Evolutionary conservation across 30 jellyfish, hydroid and myxozoan genomes (phyloP).

Genomic region (Aurelia sp.): DNA sequence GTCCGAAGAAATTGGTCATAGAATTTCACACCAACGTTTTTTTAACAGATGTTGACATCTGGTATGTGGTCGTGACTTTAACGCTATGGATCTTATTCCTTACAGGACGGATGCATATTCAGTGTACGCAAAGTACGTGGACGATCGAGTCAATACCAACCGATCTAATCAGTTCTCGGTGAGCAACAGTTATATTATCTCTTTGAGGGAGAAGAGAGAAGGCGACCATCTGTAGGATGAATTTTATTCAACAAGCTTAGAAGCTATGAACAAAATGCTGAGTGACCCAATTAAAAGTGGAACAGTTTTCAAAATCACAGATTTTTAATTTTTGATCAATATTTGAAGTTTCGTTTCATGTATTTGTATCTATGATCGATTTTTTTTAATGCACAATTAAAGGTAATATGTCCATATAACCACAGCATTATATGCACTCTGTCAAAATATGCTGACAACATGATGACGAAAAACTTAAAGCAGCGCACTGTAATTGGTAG

Average conservation of each 20-base stretch:
- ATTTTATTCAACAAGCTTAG: no score
- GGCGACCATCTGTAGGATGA: no score
- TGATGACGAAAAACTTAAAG: no score
- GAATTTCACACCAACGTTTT: neutral
- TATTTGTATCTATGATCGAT: neutral
- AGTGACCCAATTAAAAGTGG: neutral
- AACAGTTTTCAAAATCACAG: neutral
- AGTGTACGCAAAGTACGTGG: slow-evolving; percentile 16
- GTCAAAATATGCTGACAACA: no score
- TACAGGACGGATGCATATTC: slow-evolving; percentile 57
- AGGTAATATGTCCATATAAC: no score
- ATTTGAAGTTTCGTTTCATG: neutral
- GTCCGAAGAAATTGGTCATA: neutral
- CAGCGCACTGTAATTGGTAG: no score
- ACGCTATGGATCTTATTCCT: neutral
- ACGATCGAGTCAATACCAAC: slow-evolving; percentile 35
- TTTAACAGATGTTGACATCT: neutral
- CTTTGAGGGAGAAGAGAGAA: no score
- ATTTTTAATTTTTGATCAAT: neutral
- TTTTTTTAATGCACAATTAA: no score
- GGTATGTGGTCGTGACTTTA: neutral
- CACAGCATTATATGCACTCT: no score
- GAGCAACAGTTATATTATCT: no score
- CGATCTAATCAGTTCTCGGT: neutral
- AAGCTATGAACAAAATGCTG: no score